Evolutionary conservation across 2,113 vertebrate genomes (phyloP).

Genomic region (Rhea americana): DNA sequence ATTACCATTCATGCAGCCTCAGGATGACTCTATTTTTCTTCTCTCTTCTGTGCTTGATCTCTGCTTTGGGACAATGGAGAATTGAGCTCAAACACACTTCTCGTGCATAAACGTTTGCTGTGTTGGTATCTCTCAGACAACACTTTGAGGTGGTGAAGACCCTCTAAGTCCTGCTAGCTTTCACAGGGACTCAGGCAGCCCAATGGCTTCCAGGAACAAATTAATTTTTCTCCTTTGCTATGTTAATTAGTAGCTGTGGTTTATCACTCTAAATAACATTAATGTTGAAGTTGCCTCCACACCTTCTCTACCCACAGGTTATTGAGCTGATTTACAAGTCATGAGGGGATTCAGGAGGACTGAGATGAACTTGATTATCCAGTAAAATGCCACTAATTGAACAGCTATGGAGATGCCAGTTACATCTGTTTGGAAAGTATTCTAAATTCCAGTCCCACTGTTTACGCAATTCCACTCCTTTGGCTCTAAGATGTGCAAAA

Average conservation of each 20-base stretch:
- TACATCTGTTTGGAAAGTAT: conserved; percentile 13
- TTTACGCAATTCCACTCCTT: conserved; percentile 1
- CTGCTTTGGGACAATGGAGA: not conserved
- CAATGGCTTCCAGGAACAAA: not conserved
- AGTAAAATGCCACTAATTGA: not conserved
- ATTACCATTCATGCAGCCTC: not conserved
- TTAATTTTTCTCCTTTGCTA: not conserved
- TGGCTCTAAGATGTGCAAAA: not conserved
- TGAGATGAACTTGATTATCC: not conserved
- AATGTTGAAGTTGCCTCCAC: not conserved
- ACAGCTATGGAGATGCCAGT: not conserved
- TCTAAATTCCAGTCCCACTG: not conserved
- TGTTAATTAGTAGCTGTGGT: not conserved
- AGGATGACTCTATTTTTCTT: not conserved
- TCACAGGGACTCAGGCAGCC: not conserved
- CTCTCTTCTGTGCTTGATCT: not conserved
- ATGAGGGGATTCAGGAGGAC: not conserved
- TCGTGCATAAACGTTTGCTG: not conserved
- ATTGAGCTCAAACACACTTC: too few species aligned
- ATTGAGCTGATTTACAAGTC: not conserved
- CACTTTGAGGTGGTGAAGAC: not conserved
- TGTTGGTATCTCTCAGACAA: not conserved
- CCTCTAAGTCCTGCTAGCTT: not conserved
- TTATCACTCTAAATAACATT: not conserved
- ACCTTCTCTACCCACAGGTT: not conserved